Base-by-base conservation (phyloP, 2,888 invertebrate species). In the Myopa tessellatipennis region DNA sequence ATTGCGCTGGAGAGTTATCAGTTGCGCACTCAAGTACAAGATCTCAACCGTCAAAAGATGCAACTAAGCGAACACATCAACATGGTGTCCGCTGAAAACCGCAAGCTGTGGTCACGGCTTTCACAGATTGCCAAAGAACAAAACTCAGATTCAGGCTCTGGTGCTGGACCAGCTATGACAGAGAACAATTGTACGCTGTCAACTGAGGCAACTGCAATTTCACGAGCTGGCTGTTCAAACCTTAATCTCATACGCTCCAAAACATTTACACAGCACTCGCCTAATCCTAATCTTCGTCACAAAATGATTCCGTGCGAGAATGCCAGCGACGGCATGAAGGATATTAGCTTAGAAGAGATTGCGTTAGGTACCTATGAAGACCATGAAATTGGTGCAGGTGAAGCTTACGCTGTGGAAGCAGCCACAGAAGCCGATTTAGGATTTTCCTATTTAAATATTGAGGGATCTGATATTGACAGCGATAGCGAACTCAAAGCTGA, bases 81-180 rank as follows among this genome's bases (percentile, higher is more conserved):
- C 83, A 95, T 96, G 94, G 95, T 96, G 12, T 93, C 95, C 4
- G 92, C 92, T 83, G 96, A 96, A 88, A 96, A 96, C 87, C 93
- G 93, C 84, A 93, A 94, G 81, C 88, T 96, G 63, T 96, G 96
- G 96, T 92, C 91, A 77, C 92, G 94, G 84, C 90, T 96, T 76
- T 93, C 92, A 0, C 90, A 91, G 86, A 88, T 93, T 74, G 91
- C 93, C 6, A 91, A 92, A 85, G 91, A 91, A 26, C 92, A 92
- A 70, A 79, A 79, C 38, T 12, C 61, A 52, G 69, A 69, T 26
- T 16, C 18, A 1, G 34, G 58, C 67, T 34, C 78, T 50, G 34
- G 34, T 40, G 12, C 38, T 26, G 77, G 8, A 6, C 70, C 58
- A 34, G 67, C 26, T 4, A 34, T 63, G 26, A 75, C 71, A 60